Base-by-base conservation (phyloP, 1,140 invertebrate genomes). In the Drosophila simulans region DNA sequence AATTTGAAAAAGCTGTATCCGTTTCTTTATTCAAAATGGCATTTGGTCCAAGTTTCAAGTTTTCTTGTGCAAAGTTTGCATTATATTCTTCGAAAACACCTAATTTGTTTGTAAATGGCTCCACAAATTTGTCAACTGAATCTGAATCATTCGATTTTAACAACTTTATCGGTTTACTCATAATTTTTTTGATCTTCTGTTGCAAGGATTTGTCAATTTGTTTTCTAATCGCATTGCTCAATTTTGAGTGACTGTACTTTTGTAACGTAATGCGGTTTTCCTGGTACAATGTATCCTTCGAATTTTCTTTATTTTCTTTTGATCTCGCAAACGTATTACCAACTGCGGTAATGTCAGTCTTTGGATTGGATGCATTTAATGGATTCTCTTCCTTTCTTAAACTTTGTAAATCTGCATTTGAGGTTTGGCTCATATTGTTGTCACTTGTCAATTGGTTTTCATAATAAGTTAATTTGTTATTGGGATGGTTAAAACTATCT, bases 91-190 rank as follows among this genome's bases (percentile, higher is more conserved):
- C 20, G 12, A 11, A 10, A 35, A 0, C 2, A 13, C 8, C 8
- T 1, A 43, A 40, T 13, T 35, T 59, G 1, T 54, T 51, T n/a
- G 45, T 15, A 12, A 37, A 0, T n/a, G 20, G 62, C 8, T 35
- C 7, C 4, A 43, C 7, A 27, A 31, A 37, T 8, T 12, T 42
- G 8, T n/a, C 15, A 15, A 52, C 13, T 2, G 59, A 31, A 15
- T 5, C 20, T 10, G 25, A 0, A 20, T 46, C 42, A 4, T n/a
- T 35, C 0, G 34, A 11, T 10, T 11, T 35, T 7, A 74, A 22
- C 1, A 81, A 57, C 15, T 58, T 53, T 22, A 83, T 65, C 1
- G 80, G 80, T 37, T 78, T 83, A 1, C 10, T 55, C 80, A 74
- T 83, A 69, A 81, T 81, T 40, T 74, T 46, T 15, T 37, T 54